These are phyloP conservation scores for Palaemon carinicauda DNA, from an alignment of 1,140 invertebrate species.

Conservation along the genomic window DNA sequence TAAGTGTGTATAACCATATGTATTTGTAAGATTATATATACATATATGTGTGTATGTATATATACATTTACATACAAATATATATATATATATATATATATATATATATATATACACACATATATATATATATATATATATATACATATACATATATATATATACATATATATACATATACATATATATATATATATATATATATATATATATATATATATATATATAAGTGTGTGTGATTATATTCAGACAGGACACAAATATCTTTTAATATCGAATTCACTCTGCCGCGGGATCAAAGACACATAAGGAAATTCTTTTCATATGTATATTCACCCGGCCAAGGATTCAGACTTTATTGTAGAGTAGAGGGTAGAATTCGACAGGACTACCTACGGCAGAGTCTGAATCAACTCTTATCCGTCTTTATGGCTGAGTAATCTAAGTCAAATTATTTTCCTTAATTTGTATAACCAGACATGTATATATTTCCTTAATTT, in stretches of 20 bases:
- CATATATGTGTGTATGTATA: neutral
- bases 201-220: neutral
- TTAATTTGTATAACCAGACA: too few relatives aligned
- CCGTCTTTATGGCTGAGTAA: too few relatives aligned
- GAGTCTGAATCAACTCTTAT: too few relatives aligned
- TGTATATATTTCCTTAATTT: too few relatives aligned
- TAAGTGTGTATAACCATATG: neutral
- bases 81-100: constrained; percentile 4
- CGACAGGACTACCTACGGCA: too few relatives aligned
- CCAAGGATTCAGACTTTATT: too few relatives aligned
- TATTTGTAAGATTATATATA: neutral
- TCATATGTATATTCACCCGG: too few relatives aligned
- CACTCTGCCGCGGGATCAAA: neutral
- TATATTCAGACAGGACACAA: neutral
- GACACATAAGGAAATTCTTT: too few relatives aligned
- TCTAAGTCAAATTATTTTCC: too few relatives aligned
- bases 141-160: neutral
- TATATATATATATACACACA: neutral
- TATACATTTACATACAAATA: neutral
- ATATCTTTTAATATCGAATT: too few relatives aligned
- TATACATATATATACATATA: neutral
- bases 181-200: neutral
- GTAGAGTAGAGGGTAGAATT: too few relatives aligned
- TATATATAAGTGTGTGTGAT: neutral
- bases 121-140: neutral